Base-by-base conservation (phyloP, 2,113 vertebrate species). In the Anarhynchus alexandrinus region DNA sequence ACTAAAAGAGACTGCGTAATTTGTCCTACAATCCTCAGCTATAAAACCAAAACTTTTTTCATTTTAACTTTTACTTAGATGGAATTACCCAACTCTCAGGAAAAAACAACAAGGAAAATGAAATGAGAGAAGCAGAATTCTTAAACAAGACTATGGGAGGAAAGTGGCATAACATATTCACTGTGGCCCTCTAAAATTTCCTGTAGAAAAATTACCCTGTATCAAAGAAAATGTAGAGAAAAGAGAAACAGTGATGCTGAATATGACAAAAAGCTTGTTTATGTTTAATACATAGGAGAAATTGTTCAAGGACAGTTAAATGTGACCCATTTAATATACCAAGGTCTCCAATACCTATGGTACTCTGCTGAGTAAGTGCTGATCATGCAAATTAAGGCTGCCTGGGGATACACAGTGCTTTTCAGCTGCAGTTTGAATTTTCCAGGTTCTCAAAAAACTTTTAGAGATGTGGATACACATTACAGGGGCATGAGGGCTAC, bases 231-330 rank as follows among this genome's bases (percentile, higher is more conserved):
- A 64, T 8, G 71, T 36, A 66, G 32, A 59, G 51, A 94, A 93
- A 94, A 94, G 65, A 69, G 49, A 86, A 83, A 67, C 55, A 77
- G 40, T 30, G 77, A 76, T 94, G 49, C 69, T 81, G 88, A 92
- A 93, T 90, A 86, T 81, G 83, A 97, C 94, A 96, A 97, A 96
- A 97, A 92, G 49, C 91, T 96, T 96, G 78, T 96, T 96, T 96
- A 88, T 80, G 65, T 82, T 93, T 95, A 96, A 90, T 94, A 94
- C 82, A 86, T 77, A 62, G 89, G 69, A 94, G 36, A 91, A 97
- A 61, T 95, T 95, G 94, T 96, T 97, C 69, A 93, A 94, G 97
- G 97, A 94, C 84, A 96, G 88, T 67, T 96, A 96, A 96, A 92
- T 93, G 82, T 95, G 95, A 96, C 90, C 86, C 54, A 74, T 69